Evolutionary conservation across 1,140 invertebrate species (phyloP).

Genomic region (Mizuhopecten yessoensis): DNA sequence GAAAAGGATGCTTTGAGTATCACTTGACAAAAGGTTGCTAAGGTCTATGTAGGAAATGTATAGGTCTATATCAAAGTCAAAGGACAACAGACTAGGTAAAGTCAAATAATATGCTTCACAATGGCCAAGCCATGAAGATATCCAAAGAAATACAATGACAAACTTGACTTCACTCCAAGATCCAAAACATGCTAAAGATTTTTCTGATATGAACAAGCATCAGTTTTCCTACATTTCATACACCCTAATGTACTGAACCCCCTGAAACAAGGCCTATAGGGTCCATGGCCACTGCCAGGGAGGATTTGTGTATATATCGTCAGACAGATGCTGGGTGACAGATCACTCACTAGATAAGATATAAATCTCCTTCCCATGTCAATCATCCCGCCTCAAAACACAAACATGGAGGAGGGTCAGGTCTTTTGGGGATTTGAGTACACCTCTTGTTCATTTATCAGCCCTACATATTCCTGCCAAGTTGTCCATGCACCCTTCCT

Average conservation of each 20-base stretch:
- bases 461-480: background rate
- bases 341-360: background rate
- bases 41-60: background rate
- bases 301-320: background rate
- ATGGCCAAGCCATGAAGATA: too few relatives aligned
- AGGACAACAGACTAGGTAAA: too few relatives aligned
- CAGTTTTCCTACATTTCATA: background rate
- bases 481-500: background rate
- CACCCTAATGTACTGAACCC: conserved; percentile 20
- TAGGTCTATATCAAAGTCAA: background rate
- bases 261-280: background rate
- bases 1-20: too few relatives aligned
- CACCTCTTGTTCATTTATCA: background rate
- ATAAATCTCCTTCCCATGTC: conserved; percentile 28
- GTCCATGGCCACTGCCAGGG: background rate
- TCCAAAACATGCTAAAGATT: background rate
- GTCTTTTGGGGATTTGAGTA: background rate
- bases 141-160: background rate
- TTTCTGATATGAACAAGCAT: background rate
- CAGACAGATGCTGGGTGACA: background rate
- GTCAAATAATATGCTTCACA: too few relatives aligned
- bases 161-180: background rate
- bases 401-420: background rate
- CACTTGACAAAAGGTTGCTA: too few relatives aligned
- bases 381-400: background rate